Conservation (phyloP, 2,888 invertebrate genomes). For the Atethmia centrago region DNA sequence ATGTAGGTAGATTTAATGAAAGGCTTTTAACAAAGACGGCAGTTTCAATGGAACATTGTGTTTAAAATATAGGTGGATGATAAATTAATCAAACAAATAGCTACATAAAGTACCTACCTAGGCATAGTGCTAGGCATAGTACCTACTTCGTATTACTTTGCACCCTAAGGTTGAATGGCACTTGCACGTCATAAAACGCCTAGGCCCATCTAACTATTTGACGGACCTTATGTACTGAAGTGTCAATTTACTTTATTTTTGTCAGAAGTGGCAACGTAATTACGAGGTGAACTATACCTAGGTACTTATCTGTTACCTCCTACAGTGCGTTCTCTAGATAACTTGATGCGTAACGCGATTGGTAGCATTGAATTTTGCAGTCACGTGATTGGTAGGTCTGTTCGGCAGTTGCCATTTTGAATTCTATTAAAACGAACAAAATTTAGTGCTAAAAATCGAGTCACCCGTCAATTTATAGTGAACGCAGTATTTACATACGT, state of each 20-base stretch:
- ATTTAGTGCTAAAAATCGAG: too few species aligned
- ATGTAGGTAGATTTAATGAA: conserved; percentile 63
- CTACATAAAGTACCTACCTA: not conserved
- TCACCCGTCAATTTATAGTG: too few species aligned
- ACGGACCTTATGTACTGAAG: not conserved
- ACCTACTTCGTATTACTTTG: not conserved
- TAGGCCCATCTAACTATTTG: not conserved
- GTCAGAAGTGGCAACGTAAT: not conserved
- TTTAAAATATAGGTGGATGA: not conserved
- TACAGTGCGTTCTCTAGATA: too few species aligned
- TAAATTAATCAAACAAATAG: not conserved
- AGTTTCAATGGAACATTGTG: conserved; percentile 47
- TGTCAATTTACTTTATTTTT: not conserved
- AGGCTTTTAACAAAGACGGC: conserved; percentile 44
- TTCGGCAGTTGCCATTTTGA: too few species aligned
- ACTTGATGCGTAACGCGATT: too few species aligned
- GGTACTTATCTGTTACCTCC: not conserved
- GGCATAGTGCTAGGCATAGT: too few species aligned
- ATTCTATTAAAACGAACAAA: too few species aligned
- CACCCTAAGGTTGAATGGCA: not conserved
- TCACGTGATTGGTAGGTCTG: too few species aligned
- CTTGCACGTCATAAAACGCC: not conserved
- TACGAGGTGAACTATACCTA: not conserved
- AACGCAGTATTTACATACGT: not conserved
- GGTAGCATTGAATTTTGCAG: too few species aligned